These are phyloP conservation scores for Tretioscincus oriximinensis DNA, from an alignment of 2,113 vertebrate species.

Conservation along the genomic window DNA sequence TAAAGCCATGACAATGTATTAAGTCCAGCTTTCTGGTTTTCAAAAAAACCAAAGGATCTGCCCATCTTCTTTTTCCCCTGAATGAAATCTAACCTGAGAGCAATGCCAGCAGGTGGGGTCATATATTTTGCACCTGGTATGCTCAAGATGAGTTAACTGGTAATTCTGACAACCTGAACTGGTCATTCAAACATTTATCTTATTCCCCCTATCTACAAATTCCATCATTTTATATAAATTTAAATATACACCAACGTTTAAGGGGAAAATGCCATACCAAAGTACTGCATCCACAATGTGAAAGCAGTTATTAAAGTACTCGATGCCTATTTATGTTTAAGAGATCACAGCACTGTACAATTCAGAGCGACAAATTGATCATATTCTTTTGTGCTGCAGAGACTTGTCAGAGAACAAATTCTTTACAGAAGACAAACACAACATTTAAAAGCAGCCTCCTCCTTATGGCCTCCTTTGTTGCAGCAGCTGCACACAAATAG, in stretches of 20 bases:
- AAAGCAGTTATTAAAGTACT: not conserved
- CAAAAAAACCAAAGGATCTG: too few species aligned
- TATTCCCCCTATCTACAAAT: not conserved
- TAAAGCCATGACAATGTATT: too few species aligned
- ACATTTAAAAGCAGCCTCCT: constrained; percentile 2
- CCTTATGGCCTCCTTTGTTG: not conserved
- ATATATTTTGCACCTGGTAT: too few species aligned
- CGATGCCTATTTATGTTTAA: not conserved
- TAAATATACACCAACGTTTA: not conserved
- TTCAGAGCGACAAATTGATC: constrained; percentile 6
- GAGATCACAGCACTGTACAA: not conserved
- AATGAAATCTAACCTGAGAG: too few species aligned
- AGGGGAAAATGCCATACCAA: not conserved
- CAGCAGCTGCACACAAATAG: constrained; percentile 19
- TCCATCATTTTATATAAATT: not conserved
- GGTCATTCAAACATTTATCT: not conserved
- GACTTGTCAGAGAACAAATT: not conserved
- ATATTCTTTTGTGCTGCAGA: not conserved
- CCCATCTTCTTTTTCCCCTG: too few species aligned
- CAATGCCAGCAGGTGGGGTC: too few species aligned
- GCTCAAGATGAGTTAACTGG: not conserved
- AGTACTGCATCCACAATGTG: not conserved
- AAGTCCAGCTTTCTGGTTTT: too few species aligned
- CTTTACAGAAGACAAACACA: constrained; percentile 2
- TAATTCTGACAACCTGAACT: not conserved